Conservation (phyloP, 2,888 invertebrate genomes). For the Leucania comma region DNA sequence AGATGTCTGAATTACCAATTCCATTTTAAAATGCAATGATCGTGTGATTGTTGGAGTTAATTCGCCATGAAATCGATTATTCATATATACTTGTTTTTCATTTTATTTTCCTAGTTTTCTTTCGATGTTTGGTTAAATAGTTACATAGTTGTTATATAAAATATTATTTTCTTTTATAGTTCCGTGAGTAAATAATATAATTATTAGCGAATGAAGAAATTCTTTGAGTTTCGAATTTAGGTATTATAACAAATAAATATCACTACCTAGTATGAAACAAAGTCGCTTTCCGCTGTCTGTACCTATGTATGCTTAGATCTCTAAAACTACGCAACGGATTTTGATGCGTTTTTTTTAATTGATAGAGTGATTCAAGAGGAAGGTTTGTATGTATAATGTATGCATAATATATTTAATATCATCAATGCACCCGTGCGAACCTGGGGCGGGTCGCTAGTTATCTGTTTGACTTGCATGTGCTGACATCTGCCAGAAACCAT, state of each 20-base stretch:
- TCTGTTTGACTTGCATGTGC: slow-evolving; percentile 14
- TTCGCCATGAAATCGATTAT: slow-evolving; percentile 80
- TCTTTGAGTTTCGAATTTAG: not conserved
- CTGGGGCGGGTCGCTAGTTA: too few species aligned
- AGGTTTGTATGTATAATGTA: too few species aligned
- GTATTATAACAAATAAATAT: not conserved
- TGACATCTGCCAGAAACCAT: slow-evolving; percentile 36
- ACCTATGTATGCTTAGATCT: too few species aligned
- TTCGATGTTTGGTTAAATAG: slow-evolving; percentile 59
- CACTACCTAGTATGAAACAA: too few species aligned
- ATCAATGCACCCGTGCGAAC: too few species aligned
- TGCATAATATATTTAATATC: too few species aligned
- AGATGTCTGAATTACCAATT: slow-evolving; percentile 30
- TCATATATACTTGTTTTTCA: slow-evolving; percentile 44
- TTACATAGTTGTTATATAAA: slow-evolving; percentile 44
- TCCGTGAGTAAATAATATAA: slow-evolving; percentile 27
- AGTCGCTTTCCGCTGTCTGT: too few species aligned
- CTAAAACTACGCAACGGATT: too few species aligned
- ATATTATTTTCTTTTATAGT: slow-evolving; percentile 22
- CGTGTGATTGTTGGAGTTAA: slow-evolving; percentile 65
- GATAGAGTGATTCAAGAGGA: too few species aligned
- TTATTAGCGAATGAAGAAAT: not conserved
- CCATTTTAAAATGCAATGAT: slow-evolving; percentile 57
- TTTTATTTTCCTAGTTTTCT: slow-evolving; percentile 37
- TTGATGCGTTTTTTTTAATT: too few species aligned